Conservation (phyloP, 37 sponge, comb jelly and placozoan genomes). For the Halichondria panicea region DNA sequence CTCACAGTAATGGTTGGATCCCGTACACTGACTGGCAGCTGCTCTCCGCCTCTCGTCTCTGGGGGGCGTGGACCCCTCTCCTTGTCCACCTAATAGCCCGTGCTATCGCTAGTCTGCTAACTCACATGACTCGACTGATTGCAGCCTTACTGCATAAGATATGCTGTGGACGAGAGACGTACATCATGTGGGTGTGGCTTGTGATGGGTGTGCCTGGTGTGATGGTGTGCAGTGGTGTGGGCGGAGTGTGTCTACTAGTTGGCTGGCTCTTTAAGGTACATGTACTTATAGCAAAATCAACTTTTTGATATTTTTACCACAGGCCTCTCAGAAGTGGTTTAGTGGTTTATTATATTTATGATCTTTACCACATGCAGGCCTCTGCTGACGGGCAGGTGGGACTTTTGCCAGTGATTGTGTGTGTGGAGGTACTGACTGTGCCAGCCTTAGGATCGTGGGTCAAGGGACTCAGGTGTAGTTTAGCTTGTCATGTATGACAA, state of each 20-base stretch:
- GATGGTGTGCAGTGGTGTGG: conserved; percentile 8
- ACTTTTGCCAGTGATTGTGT: conserved; percentile 12
- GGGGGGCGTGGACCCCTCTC: conserved; percentile 32
- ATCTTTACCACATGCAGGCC: not conserved
- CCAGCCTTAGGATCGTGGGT: conserved; percentile 33
- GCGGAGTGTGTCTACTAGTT: conserved; percentile 3
- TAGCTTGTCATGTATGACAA: no score
- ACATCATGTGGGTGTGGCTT: not conserved
- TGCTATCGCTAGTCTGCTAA: not conserved
- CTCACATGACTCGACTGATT: not conserved
- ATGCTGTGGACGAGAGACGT: not conserved
- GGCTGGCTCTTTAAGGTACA: not conserved
- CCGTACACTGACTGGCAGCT: conserved; percentile 16
- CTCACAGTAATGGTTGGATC: not conserved
- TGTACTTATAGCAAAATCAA: not conserved
- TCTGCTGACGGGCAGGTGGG: not conserved
- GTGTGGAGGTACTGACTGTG: conserved; percentile 7
- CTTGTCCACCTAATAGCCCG: conserved; percentile 26
- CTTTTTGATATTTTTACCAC: not conserved
- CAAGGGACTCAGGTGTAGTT: conserved; percentile 32
- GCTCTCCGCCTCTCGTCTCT: conserved; percentile 2
- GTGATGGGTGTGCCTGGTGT: not conserved
- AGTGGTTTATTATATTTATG: no score
- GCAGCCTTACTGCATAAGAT: not conserved
- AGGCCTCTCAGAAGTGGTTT: no score